These are phyloP conservation scores for Neoarius graeffei DNA, from an alignment of 2,113 vertebrate species.

Conservation along the genomic window DNA sequence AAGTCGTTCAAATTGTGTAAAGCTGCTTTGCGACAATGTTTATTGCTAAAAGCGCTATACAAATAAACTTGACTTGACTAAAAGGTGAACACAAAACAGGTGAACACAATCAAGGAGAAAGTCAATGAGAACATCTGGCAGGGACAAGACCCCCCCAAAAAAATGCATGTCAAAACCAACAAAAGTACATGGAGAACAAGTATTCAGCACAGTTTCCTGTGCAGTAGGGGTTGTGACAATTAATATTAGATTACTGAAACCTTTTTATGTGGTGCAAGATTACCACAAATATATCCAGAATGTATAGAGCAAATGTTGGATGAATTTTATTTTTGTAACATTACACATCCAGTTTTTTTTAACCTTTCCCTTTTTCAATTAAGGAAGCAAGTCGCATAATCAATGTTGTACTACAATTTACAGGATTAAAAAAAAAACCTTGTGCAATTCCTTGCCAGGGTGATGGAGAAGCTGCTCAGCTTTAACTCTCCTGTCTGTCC, in stretches of 20 bases:
- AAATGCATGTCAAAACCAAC: not conserved
- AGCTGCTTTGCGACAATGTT: too few species aligned
- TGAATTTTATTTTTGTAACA: not conserved
- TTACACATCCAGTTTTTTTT: not conserved
- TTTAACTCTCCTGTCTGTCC: constrained; percentile 29
- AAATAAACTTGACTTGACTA: too few species aligned
- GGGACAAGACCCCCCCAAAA: not conserved
- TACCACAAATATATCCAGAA: not conserved
- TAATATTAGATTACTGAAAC: not conserved
- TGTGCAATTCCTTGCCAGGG: not conserved
- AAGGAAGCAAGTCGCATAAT: constrained; percentile 20
- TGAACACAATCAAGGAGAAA: not conserved
- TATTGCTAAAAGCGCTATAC: too few species aligned
- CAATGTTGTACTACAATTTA: constrained; percentile 30
- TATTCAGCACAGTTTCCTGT: not conserved
- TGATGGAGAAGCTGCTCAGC: constrained; percentile 32
- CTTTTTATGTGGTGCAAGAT: not conserved
- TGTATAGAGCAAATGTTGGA: not conserved
- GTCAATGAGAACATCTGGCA: not conserved
- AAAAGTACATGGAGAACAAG: not conserved
- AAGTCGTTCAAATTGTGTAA: too few species aligned
- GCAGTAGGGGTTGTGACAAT: not conserved
- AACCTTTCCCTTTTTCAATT: not conserved
- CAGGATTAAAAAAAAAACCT: not conserved
- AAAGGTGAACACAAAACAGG: not conserved